A percentile compares a stretch with the other conserved stretches of the same genome.
phyloP scores from a whole-genome alignment of 2,113 vertebrate genomes.

The Ascaphus truei region DNA sequence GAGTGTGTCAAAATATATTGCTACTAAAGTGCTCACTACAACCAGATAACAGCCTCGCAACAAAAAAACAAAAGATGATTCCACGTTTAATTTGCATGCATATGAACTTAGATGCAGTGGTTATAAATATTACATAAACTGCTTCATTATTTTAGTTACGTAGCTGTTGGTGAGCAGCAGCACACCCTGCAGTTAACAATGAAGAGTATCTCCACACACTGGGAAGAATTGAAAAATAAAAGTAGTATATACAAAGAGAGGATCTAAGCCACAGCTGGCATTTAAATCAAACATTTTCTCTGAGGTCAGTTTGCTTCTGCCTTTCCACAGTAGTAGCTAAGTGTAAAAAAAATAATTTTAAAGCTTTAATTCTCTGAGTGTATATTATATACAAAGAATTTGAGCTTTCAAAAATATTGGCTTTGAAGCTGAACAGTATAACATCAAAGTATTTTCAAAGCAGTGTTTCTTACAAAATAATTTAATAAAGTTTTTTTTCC shows the following conservation, averaged over 20 bases:
- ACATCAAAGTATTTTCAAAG: slow-evolving; percentile 39
- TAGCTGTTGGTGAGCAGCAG: slow-evolving; percentile 25
- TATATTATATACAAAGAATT: slow-evolving; percentile 35
- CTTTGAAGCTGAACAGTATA: slow-evolving; percentile 35
- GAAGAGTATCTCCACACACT: slow-evolving; percentile 29
- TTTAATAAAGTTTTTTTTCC: slow-evolving; percentile 35
- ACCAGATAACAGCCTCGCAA: too few relatives aligned
- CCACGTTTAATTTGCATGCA: neutral
- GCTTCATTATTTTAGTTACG: slow-evolving; percentile 24
- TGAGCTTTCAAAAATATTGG: slow-evolving; percentile 31
- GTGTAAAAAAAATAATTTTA: slow-evolving; percentile 27
- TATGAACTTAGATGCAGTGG: neutral
- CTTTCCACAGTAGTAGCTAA: slow-evolving; percentile 29
- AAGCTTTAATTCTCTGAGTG: slow-evolving; percentile 32
- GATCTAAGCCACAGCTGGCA: slow-evolving; percentile 37
- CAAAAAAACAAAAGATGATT: too few relatives aligned
- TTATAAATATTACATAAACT: slow-evolving; percentile 8
- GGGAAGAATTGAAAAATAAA: slow-evolving; percentile 36
- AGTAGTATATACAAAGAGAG: slow-evolving; percentile 34
- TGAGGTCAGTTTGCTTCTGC: slow-evolving; percentile 32
- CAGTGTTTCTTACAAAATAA: slow-evolving; percentile 35
- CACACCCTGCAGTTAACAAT: slow-evolving; percentile 31
- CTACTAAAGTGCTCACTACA: too few relatives aligned
- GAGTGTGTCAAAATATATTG: too few relatives aligned
- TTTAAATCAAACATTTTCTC: slow-evolving; percentile 40